Evolutionary conservation across 2,888 invertebrate genomes (phyloP).

Genomic region (Trissolcus brochymenae): DNA sequence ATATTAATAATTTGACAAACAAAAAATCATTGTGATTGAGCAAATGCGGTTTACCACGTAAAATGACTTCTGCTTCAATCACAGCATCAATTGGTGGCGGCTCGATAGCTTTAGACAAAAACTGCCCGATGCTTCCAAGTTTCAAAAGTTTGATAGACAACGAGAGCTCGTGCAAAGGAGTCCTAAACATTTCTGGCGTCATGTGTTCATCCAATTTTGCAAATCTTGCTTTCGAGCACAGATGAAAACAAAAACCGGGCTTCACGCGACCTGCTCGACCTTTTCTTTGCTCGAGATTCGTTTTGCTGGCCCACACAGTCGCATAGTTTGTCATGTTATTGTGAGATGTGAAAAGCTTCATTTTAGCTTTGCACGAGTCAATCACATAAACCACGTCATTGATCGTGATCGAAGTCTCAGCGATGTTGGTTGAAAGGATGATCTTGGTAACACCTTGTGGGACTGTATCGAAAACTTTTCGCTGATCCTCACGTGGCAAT

Average conservation of each 20-base stretch:
- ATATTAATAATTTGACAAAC: constrained; percentile 4
- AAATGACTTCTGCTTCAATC: constrained; percentile 94
- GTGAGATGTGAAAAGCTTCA: constrained; percentile 98
- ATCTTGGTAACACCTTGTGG: constrained; percentile 92
- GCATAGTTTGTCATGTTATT: constrained; percentile 99
- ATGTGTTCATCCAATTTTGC: constrained; percentile 89
- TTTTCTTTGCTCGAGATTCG: constrained; percentile 95
- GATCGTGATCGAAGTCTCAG: constrained; percentile 98
- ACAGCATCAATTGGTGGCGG: constrained; percentile 98
- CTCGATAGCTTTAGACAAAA: constrained; percentile 95
- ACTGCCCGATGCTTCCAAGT: constrained; percentile 94
- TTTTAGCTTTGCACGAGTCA: constrained; percentile 97
- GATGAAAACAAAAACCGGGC: constrained; percentile 94
- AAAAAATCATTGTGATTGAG: background rate
- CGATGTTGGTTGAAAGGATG: constrained; percentile 97
- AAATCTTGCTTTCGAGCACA: constrained; percentile 88
- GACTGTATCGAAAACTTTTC: constrained; percentile 92
- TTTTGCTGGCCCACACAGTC: constrained; percentile 96
- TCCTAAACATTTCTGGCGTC: constrained; percentile 98
- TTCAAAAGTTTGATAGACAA: constrained; percentile 93
- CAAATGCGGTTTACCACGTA: constrained; percentile 74
- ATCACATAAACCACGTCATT: constrained; percentile 99
- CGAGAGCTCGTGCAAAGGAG: constrained; percentile 96
- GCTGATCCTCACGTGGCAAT: constrained; percentile 96
- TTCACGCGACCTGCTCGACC: constrained; percentile 97